Evolutionary conservation across 2,888 invertebrate genomes (phyloP).

Genomic region (Spicauda simplicius): DNA sequence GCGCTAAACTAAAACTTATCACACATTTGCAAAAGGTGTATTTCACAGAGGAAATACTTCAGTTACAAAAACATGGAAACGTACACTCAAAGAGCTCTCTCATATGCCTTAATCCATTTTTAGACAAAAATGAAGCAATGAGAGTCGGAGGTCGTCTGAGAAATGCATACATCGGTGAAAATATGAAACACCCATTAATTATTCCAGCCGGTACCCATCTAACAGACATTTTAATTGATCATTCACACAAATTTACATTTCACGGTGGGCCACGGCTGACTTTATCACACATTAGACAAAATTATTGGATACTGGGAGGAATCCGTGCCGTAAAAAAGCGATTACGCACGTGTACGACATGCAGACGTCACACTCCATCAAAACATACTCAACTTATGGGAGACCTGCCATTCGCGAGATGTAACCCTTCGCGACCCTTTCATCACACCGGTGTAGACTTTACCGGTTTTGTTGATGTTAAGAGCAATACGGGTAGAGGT

Average conservation of each 20-base stretch:
- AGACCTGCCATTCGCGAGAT: conserved; percentile 38
- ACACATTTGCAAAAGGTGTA: conserved; percentile 8
- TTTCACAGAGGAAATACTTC: conserved; percentile 16
- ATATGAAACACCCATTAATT: conserved; percentile 30
- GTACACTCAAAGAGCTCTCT: conserved; percentile 21
- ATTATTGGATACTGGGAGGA: conserved; percentile 40
- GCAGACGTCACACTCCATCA: conserved; percentile 33
- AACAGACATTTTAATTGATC: conserved; percentile 38
- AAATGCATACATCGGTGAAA: conserved; percentile 21
- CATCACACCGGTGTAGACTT: conserved; percentile 44
- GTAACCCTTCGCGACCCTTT: conserved; percentile 38
- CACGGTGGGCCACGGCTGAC: conserved; percentile 41
- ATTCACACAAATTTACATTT: conserved; percentile 40
- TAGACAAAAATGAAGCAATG: conserved; percentile 31
- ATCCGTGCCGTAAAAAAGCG: conserved; percentile 34
- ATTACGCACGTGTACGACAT: conserved; percentile 33
- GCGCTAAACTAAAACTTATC: conserved; percentile 5
- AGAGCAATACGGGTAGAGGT: conserved; percentile 41
- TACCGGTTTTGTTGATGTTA: conserved; percentile 40
- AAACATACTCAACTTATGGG: conserved; percentile 41
- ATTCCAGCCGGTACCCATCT: conserved; percentile 33
- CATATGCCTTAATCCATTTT: conserved; percentile 32
- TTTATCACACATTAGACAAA: conserved; percentile 36
- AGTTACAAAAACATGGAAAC: conserved; percentile 14
- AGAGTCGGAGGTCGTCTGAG: conserved; percentile 37